These are phyloP conservation scores for Falco rusticolus DNA, from an alignment of 2,797 vertebrate genomes.

Conservation along the genomic window DNA sequence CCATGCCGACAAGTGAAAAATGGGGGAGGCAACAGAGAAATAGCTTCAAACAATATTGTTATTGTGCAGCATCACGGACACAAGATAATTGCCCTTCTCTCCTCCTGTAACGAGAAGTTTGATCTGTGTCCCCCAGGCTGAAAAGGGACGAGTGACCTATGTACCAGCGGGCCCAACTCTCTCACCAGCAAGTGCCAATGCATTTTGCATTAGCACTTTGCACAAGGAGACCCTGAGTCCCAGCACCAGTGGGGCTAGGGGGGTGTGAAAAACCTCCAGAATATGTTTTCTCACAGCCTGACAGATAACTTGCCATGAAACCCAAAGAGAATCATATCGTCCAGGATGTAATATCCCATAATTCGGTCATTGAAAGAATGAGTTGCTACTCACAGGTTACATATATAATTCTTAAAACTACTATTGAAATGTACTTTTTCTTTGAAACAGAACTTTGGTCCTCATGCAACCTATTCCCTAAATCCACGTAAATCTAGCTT, in stretches of 20 bases:
- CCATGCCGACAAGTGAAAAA: not conserved
- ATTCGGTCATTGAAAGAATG: not conserved
- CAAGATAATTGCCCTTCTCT: not conserved
- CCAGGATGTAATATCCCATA: not conserved
- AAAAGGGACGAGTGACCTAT: not conserved
- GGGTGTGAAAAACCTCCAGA: slow-evolving; percentile 27
- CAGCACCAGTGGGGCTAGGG: not conserved
- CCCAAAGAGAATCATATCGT: not conserved
- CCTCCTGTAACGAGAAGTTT: not conserved
- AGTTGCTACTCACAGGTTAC: not conserved
- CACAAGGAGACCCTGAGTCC: not conserved
- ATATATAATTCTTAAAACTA: not conserved
- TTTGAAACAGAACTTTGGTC: not conserved
- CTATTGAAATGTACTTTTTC: not conserved
- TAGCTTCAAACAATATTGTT: not conserved
- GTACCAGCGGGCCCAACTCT: not conserved
- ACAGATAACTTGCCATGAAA: not conserved
- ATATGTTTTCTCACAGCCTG: not conserved
- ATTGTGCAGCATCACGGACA: not conserved
- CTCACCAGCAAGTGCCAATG: slow-evolving; percentile 35
- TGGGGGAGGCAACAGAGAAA: not conserved
- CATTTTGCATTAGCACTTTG: slow-evolving; percentile 42
- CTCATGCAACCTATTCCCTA: not conserved
- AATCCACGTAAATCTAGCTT: not conserved
- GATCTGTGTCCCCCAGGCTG: not conserved